phyloP scores from a whole-genome alignment of 2,113 vertebrate genomes.

The Rhabdornis inornatus region DNA sequence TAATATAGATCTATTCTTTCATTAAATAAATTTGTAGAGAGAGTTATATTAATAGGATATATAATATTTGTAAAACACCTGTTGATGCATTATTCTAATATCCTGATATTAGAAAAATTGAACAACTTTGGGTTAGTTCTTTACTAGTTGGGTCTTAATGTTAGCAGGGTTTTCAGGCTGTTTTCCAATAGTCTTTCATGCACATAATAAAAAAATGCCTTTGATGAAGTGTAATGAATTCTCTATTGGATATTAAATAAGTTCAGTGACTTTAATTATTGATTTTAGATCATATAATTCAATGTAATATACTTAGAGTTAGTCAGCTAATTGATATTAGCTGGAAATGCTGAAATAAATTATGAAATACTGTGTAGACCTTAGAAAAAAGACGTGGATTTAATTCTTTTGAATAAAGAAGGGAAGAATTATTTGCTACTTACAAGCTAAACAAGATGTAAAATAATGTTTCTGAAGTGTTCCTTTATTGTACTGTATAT shows the following conservation, averaged over 20 bases:
- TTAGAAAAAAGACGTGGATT: not conserved
- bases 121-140: not conserved
- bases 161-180: not conserved
- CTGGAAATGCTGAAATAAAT: not conserved
- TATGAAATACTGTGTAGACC: not conserved
- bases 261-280: not conserved
- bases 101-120: not conserved
- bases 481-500: not conserved
- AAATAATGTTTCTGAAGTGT: not conserved
- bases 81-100: not conserved
- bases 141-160: not conserved
- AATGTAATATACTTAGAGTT: not conserved
- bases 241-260: not conserved
- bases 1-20: not conserved
- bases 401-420: not conserved
- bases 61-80: not conserved
- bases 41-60: not conserved
- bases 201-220: not conserved
- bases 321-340: not conserved
- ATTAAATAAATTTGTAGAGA: not conserved
- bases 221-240: slow-evolving; percentile 2
- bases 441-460: not conserved
- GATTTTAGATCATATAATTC: not conserved
- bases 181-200: not conserved
- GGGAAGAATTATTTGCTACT: not conserved